Evolutionary conservation across 2,888 invertebrate species (phyloP).

Genomic region (Acanthococcus lagerstroemiae): DNA sequence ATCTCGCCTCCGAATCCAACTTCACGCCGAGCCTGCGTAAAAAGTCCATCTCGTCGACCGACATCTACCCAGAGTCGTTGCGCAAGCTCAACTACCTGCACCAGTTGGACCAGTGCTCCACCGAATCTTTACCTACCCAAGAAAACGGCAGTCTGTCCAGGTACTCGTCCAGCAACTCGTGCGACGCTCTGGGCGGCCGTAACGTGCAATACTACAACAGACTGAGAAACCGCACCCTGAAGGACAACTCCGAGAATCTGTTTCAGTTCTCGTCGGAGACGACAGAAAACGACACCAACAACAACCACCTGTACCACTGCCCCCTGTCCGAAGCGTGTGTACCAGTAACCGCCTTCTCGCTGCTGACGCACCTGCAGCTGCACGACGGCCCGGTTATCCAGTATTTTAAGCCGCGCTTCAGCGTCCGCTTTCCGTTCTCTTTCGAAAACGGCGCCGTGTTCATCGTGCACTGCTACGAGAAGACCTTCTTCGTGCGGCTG

Average conservation of each 20-base stretch:
- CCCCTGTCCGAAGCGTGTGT: background rate
- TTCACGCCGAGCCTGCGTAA: constrained; percentile 5
- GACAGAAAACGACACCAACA: background rate
- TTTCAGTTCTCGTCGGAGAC: constrained; percentile 21
- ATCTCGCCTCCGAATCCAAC: constrained; percentile 22
- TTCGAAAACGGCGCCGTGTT: constrained; percentile 8
- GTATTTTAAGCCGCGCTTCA: constrained; percentile 16
- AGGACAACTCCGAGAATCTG: background rate
- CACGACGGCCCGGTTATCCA: constrained; percentile 34
- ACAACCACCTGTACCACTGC: background rate
- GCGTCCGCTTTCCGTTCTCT: constrained; percentile 16
- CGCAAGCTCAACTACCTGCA: background rate
- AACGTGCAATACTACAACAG: background rate
- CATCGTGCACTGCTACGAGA: constrained; percentile 7
- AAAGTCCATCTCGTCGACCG: constrained; percentile 31
- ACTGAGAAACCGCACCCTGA: background rate
- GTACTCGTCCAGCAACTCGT: constrained; percentile 3
- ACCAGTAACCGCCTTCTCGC: background rate
- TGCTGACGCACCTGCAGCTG: constrained; percentile 7
- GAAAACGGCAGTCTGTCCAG: background rate
- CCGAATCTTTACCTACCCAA: constrained; percentile 4
- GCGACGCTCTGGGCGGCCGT: background rate
- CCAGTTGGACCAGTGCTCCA: background rate
- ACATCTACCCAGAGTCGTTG: background rate
- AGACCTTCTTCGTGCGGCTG: constrained; percentile 2